phyloP scores from a whole-genome alignment of 2,888 invertebrate genomes.

The Apantesis nais region DNA sequence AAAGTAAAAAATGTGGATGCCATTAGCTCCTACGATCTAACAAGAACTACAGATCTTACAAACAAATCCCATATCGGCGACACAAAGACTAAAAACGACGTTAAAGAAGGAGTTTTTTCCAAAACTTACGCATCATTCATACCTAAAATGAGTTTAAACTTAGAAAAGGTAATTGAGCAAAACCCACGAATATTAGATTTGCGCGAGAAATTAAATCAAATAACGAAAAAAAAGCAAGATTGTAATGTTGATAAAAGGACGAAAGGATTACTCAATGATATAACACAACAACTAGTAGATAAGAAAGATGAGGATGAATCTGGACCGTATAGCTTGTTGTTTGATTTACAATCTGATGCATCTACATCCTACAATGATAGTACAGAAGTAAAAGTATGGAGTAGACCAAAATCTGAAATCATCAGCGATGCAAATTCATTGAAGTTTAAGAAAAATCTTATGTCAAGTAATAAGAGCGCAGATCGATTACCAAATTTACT shows the following conservation, averaged over 20 bases:
- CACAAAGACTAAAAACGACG: constrained; percentile 61
- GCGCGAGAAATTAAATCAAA: constrained; percentile 78
- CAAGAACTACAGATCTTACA: constrained; percentile 53
- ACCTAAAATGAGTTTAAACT: constrained; percentile 78
- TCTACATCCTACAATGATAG: constrained; percentile 66
- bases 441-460: constrained; percentile 55
- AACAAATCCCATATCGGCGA: constrained; percentile 57
- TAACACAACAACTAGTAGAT: constrained; percentile 76
- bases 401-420: constrained; percentile 56
- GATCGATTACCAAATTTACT: constrained; percentile 77
- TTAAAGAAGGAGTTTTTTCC: constrained; percentile 68
- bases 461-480: constrained; percentile 63
- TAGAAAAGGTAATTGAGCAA: constrained; percentile 76
- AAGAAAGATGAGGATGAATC: constrained; percentile 81
- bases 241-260: constrained; percentile 74
- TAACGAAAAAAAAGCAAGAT: constrained; percentile 74
- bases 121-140: constrained; percentile 75
- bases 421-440: constrained; percentile 51
- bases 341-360: constrained; percentile 78
- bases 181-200: constrained; percentile 80
- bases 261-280: constrained; percentile 76
- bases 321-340: constrained; percentile 87
- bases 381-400: constrained; percentile 59
- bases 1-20: constrained; percentile 66
- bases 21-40: constrained; percentile 56